Evolutionary conservation across 2,797 vertebrate genomes (phyloP), one percentile per base, ranked within the genome.

Genomic region (Oreortyx pictus): DNA sequence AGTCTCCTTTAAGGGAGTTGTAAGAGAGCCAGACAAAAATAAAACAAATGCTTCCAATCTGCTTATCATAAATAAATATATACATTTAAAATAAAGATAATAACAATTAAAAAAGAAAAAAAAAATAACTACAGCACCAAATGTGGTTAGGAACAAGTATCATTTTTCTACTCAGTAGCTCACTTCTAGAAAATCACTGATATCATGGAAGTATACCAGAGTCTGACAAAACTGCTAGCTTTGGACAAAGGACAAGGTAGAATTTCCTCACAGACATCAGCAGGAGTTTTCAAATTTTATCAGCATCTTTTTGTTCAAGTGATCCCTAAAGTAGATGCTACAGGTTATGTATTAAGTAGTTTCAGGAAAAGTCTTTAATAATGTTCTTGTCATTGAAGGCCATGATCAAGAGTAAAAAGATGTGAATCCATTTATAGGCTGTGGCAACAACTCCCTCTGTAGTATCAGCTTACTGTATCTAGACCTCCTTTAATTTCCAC

Each of bases 401-500:
- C 5, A 23, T 39, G 10, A 31, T 59, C 3, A 43, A 20, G 50
- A 78, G 4, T 8, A 52, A 62, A 68, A 81, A 15, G 1, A 18
- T 35, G 20, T 52, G 13, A 60, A 64, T 41, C 5, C 1, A 12
- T 13, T 52, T 47, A n/a, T 7, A 62, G 33, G 7, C 22, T 59
- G 8, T 44, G 47, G 18, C 56, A 84, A 13, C 11, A 59, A 22
- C 17, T 79, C 11, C 9, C 3, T 23, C 22, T 41, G 13, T 67
- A 14, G 3, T 7, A 25, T 18, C 31, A 70, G 5, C 1, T 35
- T 43, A 73, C 65, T 11, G 1, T 39, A 31, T 11, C 14, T 60
- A 83, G 81, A 91, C 23, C 35, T 66, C n/a, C 35, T 60, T 84
- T 61, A 43, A 24, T 79, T 95, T 82, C 72, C 52, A 64, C 1